phyloP scores from a whole-genome alignment of 2,888 invertebrate genomes.

The Diogma glabrata region DNA sequence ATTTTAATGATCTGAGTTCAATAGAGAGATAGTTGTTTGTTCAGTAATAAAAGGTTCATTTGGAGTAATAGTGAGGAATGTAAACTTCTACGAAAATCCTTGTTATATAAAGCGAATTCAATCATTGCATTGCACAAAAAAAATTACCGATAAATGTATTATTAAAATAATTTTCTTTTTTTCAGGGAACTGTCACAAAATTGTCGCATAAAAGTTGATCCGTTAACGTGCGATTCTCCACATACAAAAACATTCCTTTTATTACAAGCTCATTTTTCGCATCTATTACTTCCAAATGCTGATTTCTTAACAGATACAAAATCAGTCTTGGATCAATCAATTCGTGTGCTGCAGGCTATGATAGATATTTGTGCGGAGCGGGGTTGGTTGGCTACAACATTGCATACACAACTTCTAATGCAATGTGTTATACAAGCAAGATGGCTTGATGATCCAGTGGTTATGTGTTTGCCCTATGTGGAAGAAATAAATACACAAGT shows the following conservation, averaged over 20 bases:
- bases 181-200: constrained; percentile 66
- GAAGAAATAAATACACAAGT: constrained; percentile 50
- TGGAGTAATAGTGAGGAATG: no score
- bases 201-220: constrained; percentile 60
- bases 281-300: constrained; percentile 68
- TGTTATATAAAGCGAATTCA: no score
- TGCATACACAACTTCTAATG: constrained; percentile 65
- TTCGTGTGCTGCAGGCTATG: constrained; percentile 95
- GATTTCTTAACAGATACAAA: constrained; percentile 96
- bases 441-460: constrained; percentile 65
- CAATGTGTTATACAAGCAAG: constrained; percentile 88
- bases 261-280: constrained; percentile 89
- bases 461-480: constrained; percentile 67
- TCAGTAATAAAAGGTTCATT: no score
- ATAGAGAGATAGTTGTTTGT: no score
- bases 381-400: constrained; percentile 76
- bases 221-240: constrained; percentile 73
- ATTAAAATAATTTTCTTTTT: constrained; percentile 19
- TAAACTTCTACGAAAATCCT: no score
- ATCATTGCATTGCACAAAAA: no score
- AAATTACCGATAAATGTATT: neutral
- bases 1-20: no score
- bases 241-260: constrained; percentile 89
- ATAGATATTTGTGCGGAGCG: constrained; percentile 84
- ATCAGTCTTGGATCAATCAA: constrained; percentile 91